Conservation (phyloP, 1,140 invertebrate genomes). For the Dendroctonus ponderosae region DNA sequence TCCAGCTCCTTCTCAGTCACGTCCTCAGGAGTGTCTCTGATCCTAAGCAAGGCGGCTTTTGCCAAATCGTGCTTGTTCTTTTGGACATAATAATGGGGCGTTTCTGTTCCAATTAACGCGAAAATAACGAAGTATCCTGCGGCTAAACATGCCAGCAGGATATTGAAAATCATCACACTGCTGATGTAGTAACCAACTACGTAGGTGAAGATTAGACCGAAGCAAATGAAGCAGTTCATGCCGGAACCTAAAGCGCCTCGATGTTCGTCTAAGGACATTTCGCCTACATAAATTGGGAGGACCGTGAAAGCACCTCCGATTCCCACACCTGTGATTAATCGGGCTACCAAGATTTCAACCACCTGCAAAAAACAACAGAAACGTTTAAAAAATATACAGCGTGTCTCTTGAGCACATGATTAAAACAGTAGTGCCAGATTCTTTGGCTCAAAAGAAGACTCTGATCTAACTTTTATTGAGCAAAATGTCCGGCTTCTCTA, state of each 20-base stretch:
- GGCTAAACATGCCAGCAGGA: conserved; percentile 53
- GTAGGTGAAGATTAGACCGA: conserved; percentile 52
- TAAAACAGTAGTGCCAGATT: too few species aligned
- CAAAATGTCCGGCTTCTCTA: too few species aligned
- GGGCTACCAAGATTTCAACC: conserved; percentile 65
- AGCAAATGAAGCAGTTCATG: conserved; percentile 41
- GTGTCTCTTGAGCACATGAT: too few species aligned
- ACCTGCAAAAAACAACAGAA: conserved; percentile 47
- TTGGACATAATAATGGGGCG: conserved; percentile 67
- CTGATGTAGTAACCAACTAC: conserved; percentile 58
- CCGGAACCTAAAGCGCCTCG: conserved; percentile 38
- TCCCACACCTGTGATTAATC: conserved; percentile 52
- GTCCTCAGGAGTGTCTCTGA: conserved; percentile 59
- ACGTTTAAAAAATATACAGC: too few species aligned
- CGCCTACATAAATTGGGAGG: conserved; percentile 55
- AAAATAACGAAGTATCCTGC: conserved; percentile 56
- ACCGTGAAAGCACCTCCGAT: conserved; percentile 54
- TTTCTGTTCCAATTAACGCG: conserved; percentile 62
- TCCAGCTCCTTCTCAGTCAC: conserved; percentile 49
- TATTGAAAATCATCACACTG: conserved; percentile 55
- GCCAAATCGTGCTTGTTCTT: conserved; percentile 63
- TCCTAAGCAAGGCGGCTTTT: conserved; percentile 56
- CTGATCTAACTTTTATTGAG: too few species aligned
- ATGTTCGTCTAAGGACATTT: conserved; percentile 51
- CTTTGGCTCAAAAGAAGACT: too few species aligned